Evolutionary conservation across 2,797 vertebrate species (phyloP), one percentile per base, ranked within the genome.

Genomic region (Anolis apletophallus): DNA sequence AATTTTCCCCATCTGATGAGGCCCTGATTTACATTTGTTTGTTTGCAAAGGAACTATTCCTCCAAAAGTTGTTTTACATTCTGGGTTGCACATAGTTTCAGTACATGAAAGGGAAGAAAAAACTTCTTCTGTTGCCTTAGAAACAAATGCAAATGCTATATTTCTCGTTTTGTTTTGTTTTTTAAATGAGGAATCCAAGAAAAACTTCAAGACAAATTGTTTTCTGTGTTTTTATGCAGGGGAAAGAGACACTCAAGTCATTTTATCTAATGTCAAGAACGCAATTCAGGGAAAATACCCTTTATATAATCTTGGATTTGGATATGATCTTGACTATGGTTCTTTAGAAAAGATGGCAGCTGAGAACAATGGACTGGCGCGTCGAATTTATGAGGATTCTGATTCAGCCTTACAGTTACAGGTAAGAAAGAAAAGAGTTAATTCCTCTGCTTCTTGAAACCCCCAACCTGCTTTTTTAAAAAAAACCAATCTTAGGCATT

Each of bases 281-380:
- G 97, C 97, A 81, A 97, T 97, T n/a, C 77, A 87, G 29, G 96
- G 93, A 72, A 96, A 91, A 92, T 98, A 98, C 85, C 96, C 98
- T 0, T 97, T 99, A 23, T 99, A 98, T 91, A 98, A 97, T 84
- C 97, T 99, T 78, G 98, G 98, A 0, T 99, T 99, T 92, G 98
- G 98, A 73, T 94, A 96, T 78, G 96, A 97, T 87, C 95, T 99
- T 0, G 96, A 98, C 84, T 99, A 98, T 17, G 93, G 93, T 84
- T 98, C 98, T 94, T 95, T 99, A 91, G 97, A 99, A 93, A 97
- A 91, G 86, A 95, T 99, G 97, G 96, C 98, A 0, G 91, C 98
- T 93, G 96, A 98, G 81, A 99, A 98, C 86, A 93, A 94, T 0
- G 98, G 98, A 34, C 1, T 96, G 69, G 98, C 98, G 77, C 97